Base-by-base conservation (phyloP, 2,797 vertebrate species). In the Melanotaenia trifasciata region DNA sequence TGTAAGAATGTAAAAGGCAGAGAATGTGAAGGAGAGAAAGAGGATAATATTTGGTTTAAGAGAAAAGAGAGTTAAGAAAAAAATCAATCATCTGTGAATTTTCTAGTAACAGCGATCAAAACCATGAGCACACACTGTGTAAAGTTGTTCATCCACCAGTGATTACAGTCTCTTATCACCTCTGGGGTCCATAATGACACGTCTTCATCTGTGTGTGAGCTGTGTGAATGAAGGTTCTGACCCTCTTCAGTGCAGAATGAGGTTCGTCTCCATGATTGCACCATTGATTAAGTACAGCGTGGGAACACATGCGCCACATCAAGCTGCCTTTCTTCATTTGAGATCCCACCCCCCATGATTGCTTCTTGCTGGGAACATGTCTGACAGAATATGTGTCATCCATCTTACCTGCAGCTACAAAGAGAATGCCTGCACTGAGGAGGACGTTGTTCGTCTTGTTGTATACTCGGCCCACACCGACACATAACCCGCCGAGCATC, bases 401-500 rank as follows among this genome's bases (percentile, higher is more conserved):
- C 22, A 11, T 59, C 93, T 85, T 92, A 99, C 98, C 98, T 93
- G 98, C 97, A 16, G 97, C 97, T 72, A 99, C 98, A 7, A 99
- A 99, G 86, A 99, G 96, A 82, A 99, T 99, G 73, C 98, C 98
- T 0, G 98, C 98, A 0, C 97, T 97, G 85, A 99, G 97, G 71
- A 99, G 94, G 59, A 99, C 97, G 87, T 96, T 99, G 94, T 98
- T 99, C 82, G 95, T 96, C 90, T 96, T 96, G 94, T 92, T 98
- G 94, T 98, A 97, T 92, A 99, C 94, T 75, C 97, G 95, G 43
- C 97, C 96, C 13, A 96, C 92, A 18, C 95, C 98, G 0, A 99
- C 95, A 84, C 97, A 99, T 70, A 99, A 91, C 6, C 97, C 98
- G 0, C 98, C 98, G 0, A 99, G 95, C 92, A 99, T 91, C 62